phyloP scores from a whole-genome alignment of 2,797 vertebrate species.

The Tachyglossus aculeatus region DNA sequence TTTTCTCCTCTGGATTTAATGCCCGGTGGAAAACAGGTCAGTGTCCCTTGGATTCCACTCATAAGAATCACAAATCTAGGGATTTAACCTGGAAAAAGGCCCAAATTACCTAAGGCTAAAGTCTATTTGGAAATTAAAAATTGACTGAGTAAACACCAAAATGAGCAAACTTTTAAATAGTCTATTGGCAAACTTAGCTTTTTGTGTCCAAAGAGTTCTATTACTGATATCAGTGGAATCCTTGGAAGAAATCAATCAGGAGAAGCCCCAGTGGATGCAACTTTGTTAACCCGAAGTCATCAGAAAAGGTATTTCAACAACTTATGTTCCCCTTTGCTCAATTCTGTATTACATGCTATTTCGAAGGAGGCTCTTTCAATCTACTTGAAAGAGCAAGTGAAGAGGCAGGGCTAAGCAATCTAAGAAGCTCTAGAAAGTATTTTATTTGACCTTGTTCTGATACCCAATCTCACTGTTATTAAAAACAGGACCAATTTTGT shows the following conservation, averaged over 20 bases:
- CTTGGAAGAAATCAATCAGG: slow-evolving; percentile 35
- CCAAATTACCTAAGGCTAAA: neutral
- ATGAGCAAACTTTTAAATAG: neutral
- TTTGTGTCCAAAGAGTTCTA: slow-evolving; percentile 37
- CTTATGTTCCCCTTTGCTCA: neutral
- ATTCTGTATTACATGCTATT: neutral
- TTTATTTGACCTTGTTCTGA: neutral
- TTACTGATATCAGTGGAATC: slow-evolving; percentile 31
- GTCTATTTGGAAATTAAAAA: slow-evolving; percentile 28
- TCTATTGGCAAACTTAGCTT: no score
- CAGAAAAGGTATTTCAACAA: slow-evolving; percentile 1
- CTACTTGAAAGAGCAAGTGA: slow-evolving; percentile 11
- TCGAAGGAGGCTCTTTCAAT: neutral
- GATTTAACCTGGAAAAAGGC: slow-evolving; percentile 4
- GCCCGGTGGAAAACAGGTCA: no score
- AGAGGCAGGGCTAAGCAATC: slow-evolving; percentile 10
- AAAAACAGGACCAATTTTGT: slow-evolving; percentile 6
- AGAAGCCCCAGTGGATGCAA: neutral
- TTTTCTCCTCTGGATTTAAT: no score
- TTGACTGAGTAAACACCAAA: slow-evolving; percentile 29
- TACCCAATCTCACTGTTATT: neutral
- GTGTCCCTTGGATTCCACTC: neutral
- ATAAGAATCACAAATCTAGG: neutral
- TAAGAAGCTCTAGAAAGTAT: neutral
- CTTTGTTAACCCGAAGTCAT: slow-evolving; percentile 1